Percentiles rank a stretch among this genome's conserved stretches.
These are phyloP conservation scores for Scolopax mira DNA, from an alignment of 2,113 vertebrate genomes.

Conservation along the genomic window DNA sequence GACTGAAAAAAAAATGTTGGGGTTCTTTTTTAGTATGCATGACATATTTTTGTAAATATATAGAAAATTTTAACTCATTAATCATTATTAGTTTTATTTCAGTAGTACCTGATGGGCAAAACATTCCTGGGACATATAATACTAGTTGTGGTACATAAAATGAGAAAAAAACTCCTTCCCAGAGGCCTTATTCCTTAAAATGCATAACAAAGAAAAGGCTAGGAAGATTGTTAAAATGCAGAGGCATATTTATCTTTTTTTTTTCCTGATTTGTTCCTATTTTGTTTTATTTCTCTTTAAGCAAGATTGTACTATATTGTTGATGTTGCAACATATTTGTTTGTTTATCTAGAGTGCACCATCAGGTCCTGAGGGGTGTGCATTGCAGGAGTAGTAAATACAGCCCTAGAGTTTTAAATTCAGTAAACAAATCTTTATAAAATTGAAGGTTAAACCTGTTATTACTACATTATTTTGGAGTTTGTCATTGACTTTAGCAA, in stretches of 20 bases:
- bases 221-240: background rate
- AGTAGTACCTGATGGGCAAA: background rate
- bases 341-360: background rate
- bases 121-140: background rate
- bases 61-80: background rate
- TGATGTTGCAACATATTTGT: background rate
- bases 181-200: background rate
- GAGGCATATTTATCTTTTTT: background rate
- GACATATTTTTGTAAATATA: background rate
- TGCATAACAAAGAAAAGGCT: background rate
- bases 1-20: background rate
- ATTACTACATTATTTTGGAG: background rate
- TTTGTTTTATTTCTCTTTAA: background rate
- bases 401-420: background rate
- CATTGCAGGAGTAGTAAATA: background rate
- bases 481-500: background rate
- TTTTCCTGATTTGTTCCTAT: background rate
- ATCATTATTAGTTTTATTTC: background rate
- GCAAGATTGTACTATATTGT: background rate
- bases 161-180: background rate
- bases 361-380: background rate
- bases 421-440: background rate
- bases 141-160: background rate
- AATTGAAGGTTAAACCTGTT: fast-evolving
- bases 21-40: background rate